Percentiles rank a stretch among this genome's conserved stretches.
Evolutionary conservation across 2,888 invertebrate species (phyloP).

Genomic region (Acronicta leporina): DNA sequence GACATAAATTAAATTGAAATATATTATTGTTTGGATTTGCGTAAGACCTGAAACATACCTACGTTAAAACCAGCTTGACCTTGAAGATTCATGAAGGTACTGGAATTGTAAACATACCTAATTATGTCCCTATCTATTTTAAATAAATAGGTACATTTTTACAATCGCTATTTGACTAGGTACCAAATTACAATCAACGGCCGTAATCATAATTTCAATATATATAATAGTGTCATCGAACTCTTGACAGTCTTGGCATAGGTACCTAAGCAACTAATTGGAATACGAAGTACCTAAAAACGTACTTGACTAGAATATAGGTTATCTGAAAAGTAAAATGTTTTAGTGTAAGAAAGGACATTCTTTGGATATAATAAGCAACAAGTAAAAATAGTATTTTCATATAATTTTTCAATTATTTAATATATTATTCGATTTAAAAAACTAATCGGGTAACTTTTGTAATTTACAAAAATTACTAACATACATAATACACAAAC

Average conservation of each 20-base stretch:
- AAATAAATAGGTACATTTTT: neutral
- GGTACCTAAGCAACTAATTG: neutral
- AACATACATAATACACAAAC: neutral
- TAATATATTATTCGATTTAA: too few species aligned
- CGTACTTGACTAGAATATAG: neutral
- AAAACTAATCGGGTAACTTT: too few species aligned
- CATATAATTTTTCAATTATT: too few species aligned
- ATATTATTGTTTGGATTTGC: too few species aligned
- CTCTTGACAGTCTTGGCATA: conserved; percentile 22
- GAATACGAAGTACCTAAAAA: neutral
- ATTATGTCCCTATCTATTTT: neutral
- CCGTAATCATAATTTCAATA: conserved; percentile 17
- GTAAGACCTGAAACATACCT: too few species aligned
- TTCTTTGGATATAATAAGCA: too few species aligned
- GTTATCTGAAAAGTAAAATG: neutral
- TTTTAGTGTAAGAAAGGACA: neutral
- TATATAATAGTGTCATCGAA: conserved; percentile 24
- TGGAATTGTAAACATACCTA: neutral
- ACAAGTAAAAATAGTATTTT: too few species aligned
- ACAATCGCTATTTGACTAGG: neutral
- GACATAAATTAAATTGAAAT: too few species aligned
- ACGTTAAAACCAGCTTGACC: too few species aligned
- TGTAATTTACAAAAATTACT: too few species aligned
- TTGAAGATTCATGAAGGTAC: neutral
- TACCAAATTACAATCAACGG: neutral